Conservation (phyloP, 2,797 vertebrate species). For the Tokudaia tokunoshimensis region DNA sequence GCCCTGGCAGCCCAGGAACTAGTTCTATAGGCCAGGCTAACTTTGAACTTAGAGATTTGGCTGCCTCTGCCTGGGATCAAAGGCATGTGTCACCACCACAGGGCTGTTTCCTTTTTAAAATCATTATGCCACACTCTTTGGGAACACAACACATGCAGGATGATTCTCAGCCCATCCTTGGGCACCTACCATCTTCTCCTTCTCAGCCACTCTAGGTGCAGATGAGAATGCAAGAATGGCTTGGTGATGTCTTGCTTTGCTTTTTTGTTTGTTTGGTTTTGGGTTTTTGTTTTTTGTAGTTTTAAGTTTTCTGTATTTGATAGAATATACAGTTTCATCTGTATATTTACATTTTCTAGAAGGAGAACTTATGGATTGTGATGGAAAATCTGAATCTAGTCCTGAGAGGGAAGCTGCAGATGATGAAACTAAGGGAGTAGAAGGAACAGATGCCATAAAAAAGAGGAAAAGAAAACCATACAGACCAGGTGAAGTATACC, state of each 20-base stretch:
- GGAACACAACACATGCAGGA: rapidly evolving
- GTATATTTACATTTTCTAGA: conserved; percentile 88
- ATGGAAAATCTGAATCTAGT: conserved; percentile 98
- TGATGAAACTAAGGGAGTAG: conserved; percentile 94
- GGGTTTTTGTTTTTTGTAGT: not conserved
- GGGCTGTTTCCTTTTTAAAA: not conserved
- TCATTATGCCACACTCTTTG: not conserved
- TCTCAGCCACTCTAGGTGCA: rapidly evolving
- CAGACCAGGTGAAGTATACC: conserved; percentile 93
- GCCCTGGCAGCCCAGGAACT: not conserved
- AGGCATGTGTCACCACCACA: not conserved
- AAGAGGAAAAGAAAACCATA: conserved; percentile 99
- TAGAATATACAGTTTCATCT: not conserved
- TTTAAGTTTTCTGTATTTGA: not conserved
- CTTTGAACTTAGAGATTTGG: not conserved
- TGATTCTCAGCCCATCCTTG: rapidly evolving
- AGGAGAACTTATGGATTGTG: conserved; percentile 96
- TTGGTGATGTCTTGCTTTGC: not conserved
- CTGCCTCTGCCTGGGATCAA: not conserved
- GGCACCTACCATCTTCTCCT: not conserved
- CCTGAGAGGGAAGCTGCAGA: conserved; percentile 96
- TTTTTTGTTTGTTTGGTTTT: too few species aligned
- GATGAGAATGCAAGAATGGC: not conserved
- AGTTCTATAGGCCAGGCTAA: not conserved
- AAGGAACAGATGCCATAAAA: conserved; percentile 93